phyloP scores from a whole-genome alignment of 2,888 invertebrate species.

The Eilema griseolum region DNA sequence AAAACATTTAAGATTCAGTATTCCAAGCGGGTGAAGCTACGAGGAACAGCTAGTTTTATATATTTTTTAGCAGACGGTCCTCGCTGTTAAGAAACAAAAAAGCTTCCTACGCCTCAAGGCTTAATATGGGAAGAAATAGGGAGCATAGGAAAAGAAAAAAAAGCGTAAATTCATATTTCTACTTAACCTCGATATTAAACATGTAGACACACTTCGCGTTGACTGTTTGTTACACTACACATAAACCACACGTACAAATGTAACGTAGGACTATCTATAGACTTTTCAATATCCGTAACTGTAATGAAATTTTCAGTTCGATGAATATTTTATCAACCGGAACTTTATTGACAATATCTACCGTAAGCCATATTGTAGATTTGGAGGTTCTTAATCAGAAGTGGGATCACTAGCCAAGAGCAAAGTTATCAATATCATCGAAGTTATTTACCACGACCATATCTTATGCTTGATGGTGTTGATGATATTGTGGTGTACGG shows the following conservation, averaged over 20 bases:
- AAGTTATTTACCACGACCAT: neutral
- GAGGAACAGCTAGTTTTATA: neutral
- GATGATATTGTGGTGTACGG: neutral
- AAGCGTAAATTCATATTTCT: neutral
- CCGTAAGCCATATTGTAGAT: slow-evolving; percentile 1
- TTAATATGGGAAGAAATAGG: neutral
- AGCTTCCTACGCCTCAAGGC: too few relatives aligned
- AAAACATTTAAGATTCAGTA: neutral
- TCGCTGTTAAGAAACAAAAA: too few relatives aligned
- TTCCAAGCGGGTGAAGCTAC: neutral
- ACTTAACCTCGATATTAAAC: neutral
- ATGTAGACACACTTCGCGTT: neutral
- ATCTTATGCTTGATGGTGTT: neutral
- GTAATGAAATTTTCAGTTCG: slow-evolving; percentile 17
- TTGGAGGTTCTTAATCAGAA: neutral
- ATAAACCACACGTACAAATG: neutral
- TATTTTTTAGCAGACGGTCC: neutral
- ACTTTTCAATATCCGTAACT: slow-evolving; percentile 17
- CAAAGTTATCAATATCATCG: neutral
- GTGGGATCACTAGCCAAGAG: neutral
- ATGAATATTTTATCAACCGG: slow-evolving; percentile 18
- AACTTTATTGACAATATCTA: slow-evolving; percentile 10
- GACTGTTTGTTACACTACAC: neutral
- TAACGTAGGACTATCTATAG: slow-evolving; percentile 1
- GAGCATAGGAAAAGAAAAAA: neutral